phyloP scores from a whole-genome alignment of 2,113 vertebrate species.

The human (Homo sapiens) region GRCh38 chr12:94561001-94561500 shows the following conservation, averaged over 20 bases:
- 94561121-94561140: background rate
- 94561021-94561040: background rate
- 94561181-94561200: rapidly evolving
- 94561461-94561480: background rate
- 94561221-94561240: background rate
- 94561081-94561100: conserved; percentile 64
- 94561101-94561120: background rate
- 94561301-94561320: background rate
- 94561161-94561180: background rate
- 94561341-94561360: background rate
- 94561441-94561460: background rate
- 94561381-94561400: background rate
- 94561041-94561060: background rate
- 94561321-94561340: background rate
- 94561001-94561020: background rate
- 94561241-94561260: background rate
- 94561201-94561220: background rate
- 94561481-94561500: background rate
- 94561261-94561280: background rate
- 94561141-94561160: background rate
- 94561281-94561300: background rate
- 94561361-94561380: background rate
- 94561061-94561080: conserved; percentile 67
- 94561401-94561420: background rate
- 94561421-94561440: background rate